Evolutionary conservation across 2,113 vertebrate species (phyloP).

Genomic region (Myiagra hebetior): DNA sequence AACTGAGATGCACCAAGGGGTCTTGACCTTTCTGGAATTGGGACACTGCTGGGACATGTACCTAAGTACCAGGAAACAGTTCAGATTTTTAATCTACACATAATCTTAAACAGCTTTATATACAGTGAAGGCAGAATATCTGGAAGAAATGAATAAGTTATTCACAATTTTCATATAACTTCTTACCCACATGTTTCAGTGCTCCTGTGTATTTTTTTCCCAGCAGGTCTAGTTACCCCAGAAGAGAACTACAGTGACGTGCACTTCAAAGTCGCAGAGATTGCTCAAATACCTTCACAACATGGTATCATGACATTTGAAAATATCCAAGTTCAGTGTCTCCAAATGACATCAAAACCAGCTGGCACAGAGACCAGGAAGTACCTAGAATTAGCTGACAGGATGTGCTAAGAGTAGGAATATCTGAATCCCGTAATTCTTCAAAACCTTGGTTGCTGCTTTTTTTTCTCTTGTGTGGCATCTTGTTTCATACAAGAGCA

Average conservation of each 20-base stretch:
- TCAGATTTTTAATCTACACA: not conserved
- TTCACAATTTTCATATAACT: not conserved
- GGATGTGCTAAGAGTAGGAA: not conserved
- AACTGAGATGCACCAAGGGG: not conserved
- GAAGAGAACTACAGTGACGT: not conserved
- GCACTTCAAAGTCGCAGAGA: not conserved
- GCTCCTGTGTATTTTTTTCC: not conserved
- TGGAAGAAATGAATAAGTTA: not conserved
- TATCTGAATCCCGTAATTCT: not conserved
- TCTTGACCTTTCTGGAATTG: not conserved
- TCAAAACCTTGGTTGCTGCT: not conserved
- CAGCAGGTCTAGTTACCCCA: not conserved
- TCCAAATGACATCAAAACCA: not conserved
- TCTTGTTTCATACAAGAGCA: not conserved
- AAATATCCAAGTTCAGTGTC: not conserved
- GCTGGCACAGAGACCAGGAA: not conserved
- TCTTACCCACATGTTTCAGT: not conserved
- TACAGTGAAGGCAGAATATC: not conserved
- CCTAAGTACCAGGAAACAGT: not conserved
- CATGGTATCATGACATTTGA: not conserved
- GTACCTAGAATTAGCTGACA: not conserved
- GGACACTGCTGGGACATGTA: not conserved
- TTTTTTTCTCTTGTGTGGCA: not conserved
- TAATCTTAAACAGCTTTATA: not conserved
- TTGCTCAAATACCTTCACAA: not conserved